Conservation (phyloP, 2,113 vertebrate genomes). For the Phoxinus phoxinus region DNA sequence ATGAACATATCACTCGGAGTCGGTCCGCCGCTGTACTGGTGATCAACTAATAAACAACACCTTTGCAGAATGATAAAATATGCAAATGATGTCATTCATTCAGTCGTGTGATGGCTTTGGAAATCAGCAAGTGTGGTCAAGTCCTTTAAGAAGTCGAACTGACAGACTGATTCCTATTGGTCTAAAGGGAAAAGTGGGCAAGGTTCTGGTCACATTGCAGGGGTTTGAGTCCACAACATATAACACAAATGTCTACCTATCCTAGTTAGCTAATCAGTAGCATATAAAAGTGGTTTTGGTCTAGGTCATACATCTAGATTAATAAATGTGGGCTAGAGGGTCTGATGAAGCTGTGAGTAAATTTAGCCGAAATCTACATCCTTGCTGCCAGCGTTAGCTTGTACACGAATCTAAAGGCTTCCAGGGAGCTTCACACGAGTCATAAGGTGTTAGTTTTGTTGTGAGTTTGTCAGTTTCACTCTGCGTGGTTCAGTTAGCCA, state of each 20-base stretch:
- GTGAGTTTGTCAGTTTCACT: conserved; percentile 18
- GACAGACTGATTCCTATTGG: background rate
- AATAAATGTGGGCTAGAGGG: conserved; percentile 34
- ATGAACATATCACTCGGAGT: conserved; percentile 10
- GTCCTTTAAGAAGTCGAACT: background rate
- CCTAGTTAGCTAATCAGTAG: conserved; percentile 43
- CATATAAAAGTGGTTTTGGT: conserved; percentile 14
- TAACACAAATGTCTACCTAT: conserved; percentile 6
- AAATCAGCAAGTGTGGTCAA: background rate
- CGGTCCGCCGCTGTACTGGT: background rate
- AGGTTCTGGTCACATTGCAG: conserved; percentile 34
- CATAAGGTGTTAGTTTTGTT: conserved; percentile 24
- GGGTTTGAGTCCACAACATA: conserved; percentile 34
- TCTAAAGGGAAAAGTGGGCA: background rate
- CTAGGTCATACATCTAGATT: background rate
- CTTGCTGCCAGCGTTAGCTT: conserved; percentile 1
- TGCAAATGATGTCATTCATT: background rate
- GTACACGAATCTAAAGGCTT: background rate
- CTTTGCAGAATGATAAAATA: background rate
- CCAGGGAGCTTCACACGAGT: conserved; percentile 21
- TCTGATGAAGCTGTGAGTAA: conserved; percentile 8
- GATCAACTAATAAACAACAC: background rate
- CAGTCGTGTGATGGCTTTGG: background rate
- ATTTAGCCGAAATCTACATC: conserved; percentile 27
- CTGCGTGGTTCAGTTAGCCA: background rate